Base-by-base conservation (phyloP, 2,113 vertebrate species). In the Saguinus imperator region DNA sequence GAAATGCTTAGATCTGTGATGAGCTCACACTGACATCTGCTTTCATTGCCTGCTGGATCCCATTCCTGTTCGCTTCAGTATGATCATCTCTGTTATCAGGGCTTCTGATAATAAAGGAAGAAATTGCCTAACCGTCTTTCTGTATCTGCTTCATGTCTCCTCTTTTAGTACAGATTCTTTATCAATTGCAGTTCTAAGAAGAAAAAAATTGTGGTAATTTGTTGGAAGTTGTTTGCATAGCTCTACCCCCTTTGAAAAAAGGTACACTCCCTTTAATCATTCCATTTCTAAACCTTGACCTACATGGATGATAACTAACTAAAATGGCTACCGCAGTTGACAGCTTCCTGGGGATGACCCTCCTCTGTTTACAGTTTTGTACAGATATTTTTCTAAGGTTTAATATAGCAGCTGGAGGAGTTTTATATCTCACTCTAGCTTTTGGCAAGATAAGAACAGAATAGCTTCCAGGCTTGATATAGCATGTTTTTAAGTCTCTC, bases 391-490 rank as follows among this genome's bases (percentile, higher is more conserved):
- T 45, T 37, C 48, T 55, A 80, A 76, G 76, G 3, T 64, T 96
- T 92, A 72, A 72, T 84, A 70, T 37, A 96, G 79, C 75, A 92
- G 43, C 91, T 87, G 64, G 61, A 72, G 17, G 58, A 86, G 48
- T 89, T 93, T 93, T 76, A 64, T 57, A 75, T 87, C 68, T 94
- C 83, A 48, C 37, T 58, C 43, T 73, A 87, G 57, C 18, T 94
- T 87, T 84, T 76, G 91, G 79, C 55, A 97, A 61, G 70, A 87
- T 66, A 76, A 89, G 81, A 87, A 84, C 8, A 97, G 68, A 87
- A 76, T 77, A 95, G 73, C 70, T 86, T 80, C 61, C 82, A 94
- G 68, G 6, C 18, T 87, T 96, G 73, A 87, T 80, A 35, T 27
- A 75, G 75, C 64, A 80, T 58, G 29, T 68, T 83, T 57, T 52